Evolutionary conservation across 2,888 invertebrate species (phyloP), one percentile per base, ranked within the genome.

Genomic region (Rosalia funebris): DNA sequence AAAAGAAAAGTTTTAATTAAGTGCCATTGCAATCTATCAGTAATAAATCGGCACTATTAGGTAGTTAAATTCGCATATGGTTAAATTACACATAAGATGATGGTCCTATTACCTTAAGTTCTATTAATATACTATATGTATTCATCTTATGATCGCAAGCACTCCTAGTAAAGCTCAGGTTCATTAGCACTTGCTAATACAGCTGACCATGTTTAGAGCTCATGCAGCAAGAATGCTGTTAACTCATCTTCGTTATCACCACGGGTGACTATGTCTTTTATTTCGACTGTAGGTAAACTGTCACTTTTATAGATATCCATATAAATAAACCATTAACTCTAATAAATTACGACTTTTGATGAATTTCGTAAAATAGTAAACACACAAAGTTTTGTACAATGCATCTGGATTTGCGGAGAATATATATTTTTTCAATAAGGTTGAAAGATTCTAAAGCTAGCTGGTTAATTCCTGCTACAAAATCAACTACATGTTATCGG

Each of bases 121-220:
- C 63, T 61, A 65, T 66, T 70, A 70, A 68, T 68, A 68, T 60
- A 66, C 66, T 48, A 68, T 68, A 65, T 68, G 47, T 68, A 71
- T 69, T 66, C 68, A 68, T 60, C 62, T 61, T 69, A 69, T 67
- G 66, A 66, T 65, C 60, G 60, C 47, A 59, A 62, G 59, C 63
- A 59, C 63, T 63, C 50, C 57, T 56, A 61, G 45, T 57, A 52
- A 63, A 63, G 54, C 48, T 60, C 50, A 47, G 56, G 57, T 69
- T 70, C 70, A 70, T 70, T 70, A 70, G 67, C 58, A 65, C 64
- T 63, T 63, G 62, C 62, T 65, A 64, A 64, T 63, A 63, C 61
- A 46, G 42, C 39, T 57, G 36, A 44, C 70, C 68, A 64, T 68
- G 64, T 70, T 66, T 62, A 63, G 70, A 65, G 55, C 41, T 39